Percentiles rank a stretch among this genome's conserved stretches.
Conservation (phyloP, 37 sponge, comb jelly and placozoan species). For the Ianthella basta region DNA sequence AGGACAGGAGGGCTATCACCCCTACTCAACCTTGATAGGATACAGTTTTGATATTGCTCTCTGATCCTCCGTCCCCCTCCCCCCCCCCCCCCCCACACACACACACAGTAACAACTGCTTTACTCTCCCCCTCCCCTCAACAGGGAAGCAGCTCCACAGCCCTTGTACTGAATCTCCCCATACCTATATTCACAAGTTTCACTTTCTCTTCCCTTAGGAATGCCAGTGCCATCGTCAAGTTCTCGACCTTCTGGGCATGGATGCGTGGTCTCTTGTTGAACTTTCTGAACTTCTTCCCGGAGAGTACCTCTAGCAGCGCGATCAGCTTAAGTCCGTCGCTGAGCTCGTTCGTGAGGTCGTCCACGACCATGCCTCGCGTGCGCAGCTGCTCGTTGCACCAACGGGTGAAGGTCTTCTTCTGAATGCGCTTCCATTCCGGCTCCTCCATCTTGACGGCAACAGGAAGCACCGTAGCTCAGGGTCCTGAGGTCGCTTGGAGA, state of each 20-base stretch:
- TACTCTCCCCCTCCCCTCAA: too few relatives aligned
- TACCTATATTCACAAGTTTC: slow-evolving; percentile 66
- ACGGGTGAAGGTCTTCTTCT: slow-evolving; percentile 85
- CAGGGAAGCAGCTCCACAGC: too few relatives aligned
- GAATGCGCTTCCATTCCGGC: slow-evolving; percentile 83
- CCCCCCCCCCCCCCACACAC: too few relatives aligned
- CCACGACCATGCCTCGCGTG: slow-evolving; percentile 35
- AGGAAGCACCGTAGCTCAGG: too few relatives aligned
- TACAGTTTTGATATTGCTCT: too few relatives aligned
- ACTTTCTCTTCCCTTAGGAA: slow-evolving; percentile 52
- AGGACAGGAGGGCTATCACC: too few relatives aligned
- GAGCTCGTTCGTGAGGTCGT: slow-evolving; percentile 57
- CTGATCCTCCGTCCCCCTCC: too few relatives aligned
- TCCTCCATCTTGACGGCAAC: neutral
- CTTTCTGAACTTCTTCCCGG: slow-evolving; percentile 53
- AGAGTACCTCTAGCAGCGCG: slow-evolving; percentile 70
- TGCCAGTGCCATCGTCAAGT: slow-evolving; percentile 63
- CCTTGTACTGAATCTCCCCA: too few relatives aligned
- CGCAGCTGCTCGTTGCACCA: slow-evolving; percentile 90
- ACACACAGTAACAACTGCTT: too few relatives aligned
- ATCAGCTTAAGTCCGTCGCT: slow-evolving; percentile 79
- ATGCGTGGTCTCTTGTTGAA: slow-evolving; percentile 63
- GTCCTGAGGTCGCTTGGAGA: too few relatives aligned
- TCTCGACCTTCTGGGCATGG: slow-evolving; percentile 74
- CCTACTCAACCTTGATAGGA: too few relatives aligned